phyloP scores from a whole-genome alignment of 2,888 invertebrate species.

The Zele albiditarsus region DNA sequence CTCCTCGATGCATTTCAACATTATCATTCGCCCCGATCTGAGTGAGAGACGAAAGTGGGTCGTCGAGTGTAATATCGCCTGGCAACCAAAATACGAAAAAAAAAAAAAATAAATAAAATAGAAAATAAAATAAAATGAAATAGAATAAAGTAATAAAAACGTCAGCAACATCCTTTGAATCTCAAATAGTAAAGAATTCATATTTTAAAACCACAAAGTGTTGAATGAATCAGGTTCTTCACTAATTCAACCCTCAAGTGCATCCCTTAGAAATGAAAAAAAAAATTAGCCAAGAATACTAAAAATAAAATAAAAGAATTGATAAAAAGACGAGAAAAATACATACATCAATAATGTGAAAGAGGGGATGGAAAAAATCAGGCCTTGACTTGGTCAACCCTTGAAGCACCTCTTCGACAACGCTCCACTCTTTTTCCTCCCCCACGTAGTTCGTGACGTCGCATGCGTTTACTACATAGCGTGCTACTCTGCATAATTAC shows the following conservation, averaged over 20 bases:
- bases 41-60: slow-evolving; percentile 50
- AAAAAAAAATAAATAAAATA: not conserved
- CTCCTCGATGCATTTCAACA: slow-evolving; percentile 12
- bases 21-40: slow-evolving; percentile 3
- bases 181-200: not conserved
- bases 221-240: too few species aligned
- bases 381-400: slow-evolving; percentile 64
- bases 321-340: too few species aligned
- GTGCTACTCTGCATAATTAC: slow-evolving; percentile 37
- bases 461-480: slow-evolving; percentile 33
- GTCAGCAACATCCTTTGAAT: not conserved
- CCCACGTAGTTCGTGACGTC: slow-evolving; percentile 31
- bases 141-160: not conserved
- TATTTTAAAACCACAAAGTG: too few species aligned
- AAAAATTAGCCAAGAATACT: too few species aligned
- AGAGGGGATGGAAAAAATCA: slow-evolving; percentile 15
- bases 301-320: too few species aligned
- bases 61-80: slow-evolving; percentile 46
- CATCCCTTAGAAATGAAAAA: too few species aligned
- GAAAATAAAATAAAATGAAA: not conserved
- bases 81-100: slow-evolving; percentile 26
- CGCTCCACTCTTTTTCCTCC: slow-evolving; percentile 3
- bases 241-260: too few species aligned
- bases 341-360: not conserved
- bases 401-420: slow-evolving; percentile 53